Evolutionary conservation across 2,113 vertebrate species (phyloP).

Genomic region (Spheniscus mendiculus): DNA sequence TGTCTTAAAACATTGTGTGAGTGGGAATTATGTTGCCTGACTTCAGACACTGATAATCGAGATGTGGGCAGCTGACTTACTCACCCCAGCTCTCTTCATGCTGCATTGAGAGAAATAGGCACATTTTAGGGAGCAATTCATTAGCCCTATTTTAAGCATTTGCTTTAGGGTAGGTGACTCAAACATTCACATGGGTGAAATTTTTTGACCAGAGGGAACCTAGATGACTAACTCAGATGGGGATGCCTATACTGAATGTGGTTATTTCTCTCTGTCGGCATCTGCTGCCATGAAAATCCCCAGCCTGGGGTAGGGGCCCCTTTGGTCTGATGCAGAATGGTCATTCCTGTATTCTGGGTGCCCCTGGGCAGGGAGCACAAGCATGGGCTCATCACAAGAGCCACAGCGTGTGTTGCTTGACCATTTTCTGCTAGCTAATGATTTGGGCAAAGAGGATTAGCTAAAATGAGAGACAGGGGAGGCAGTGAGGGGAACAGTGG

Average conservation of each 20-base stretch:
- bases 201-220: not conserved
- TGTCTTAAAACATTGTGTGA: not conserved
- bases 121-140: not conserved
- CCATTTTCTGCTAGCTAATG: not conserved
- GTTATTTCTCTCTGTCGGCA: not conserved
- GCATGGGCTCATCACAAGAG: not conserved
- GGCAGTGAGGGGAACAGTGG: not conserved
- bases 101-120: not conserved
- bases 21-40: not conserved
- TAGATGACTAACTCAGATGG: not conserved
- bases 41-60: not conserved
- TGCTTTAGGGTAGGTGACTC: not conserved
- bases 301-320: not conserved
- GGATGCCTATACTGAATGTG: not conserved
- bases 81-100: not conserved
- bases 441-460: not conserved
- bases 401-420: not conserved
- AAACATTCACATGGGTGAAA: not conserved
- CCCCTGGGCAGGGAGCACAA: not conserved
- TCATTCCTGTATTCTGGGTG: not conserved
- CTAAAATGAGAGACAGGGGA: not conserved
- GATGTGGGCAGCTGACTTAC: not conserved
- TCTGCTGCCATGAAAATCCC: not conserved
- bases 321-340: not conserved
- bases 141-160: constrained; percentile 28